Base-by-base conservation (phyloP, 2,113 vertebrate genomes). In the Trinectes maculatus region DNA sequence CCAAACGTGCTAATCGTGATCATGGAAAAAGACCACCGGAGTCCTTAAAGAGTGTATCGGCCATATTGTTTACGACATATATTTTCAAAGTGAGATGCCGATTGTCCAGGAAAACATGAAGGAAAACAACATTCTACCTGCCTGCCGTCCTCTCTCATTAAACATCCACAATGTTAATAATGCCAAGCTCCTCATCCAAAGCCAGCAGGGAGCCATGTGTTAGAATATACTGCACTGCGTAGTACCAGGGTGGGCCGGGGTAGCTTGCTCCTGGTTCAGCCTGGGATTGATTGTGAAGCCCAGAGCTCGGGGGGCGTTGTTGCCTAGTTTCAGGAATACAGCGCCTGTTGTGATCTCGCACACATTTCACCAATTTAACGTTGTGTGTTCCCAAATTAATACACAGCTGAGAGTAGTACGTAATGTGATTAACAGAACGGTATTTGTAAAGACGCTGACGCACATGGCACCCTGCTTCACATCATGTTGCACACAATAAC, bases 91-190 rank as follows among this genome's bases (percentile, higher is more conserved):
- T 40, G 37, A 56, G 69, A 67, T 67, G 77, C 39, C 71, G 44
- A 48, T 67, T 72, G 44, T 34, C n/a, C 53, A 77, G 74, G 62
- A 79, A 83, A 84, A 82, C 77, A 74, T 69, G 63, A 74, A 77
- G 74, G 59, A 82, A 88, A 87, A 86, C 77, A 85, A 74, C 74
- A 60, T 70, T 58, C 28, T 74, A 88, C 74, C 85, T 86, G 76
- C 75, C 85, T 78, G 73, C 73, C 71, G 67, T 77, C 70, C 37
- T 66, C 55, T 58, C 79, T 88, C 42, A 58, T 87, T 87, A 87
- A 90, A 87, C 76, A 82, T 85, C 79, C 71, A 80, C 86, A 78
- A 70, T 3, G 53, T 79, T 90, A 80, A 83, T 85, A 58, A 85
- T 55, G 83, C 77, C 83, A 81, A 70, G 70, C 59, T 83, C 71